Evolutionary conservation across 2,797 vertebrate genomes (phyloP), one percentile per base, ranked within the genome.

Genomic region (Peromyscus melanophrys): DNA sequence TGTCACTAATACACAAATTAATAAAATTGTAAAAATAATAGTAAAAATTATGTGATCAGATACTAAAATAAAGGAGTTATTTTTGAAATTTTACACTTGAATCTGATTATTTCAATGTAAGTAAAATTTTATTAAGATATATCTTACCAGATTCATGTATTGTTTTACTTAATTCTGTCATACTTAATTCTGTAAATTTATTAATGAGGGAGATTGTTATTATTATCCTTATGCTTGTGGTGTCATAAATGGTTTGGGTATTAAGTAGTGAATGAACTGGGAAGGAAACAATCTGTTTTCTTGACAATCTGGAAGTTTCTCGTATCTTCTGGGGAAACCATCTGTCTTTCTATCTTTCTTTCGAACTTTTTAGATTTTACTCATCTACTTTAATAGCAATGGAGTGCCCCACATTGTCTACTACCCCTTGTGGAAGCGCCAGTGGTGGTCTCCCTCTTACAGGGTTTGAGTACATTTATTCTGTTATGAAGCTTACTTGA

Each of bases 11-110:
- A 63, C 1, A 6, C 25, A 80, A 89, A 27, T 49, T 85, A 17
- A 81, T 1, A 27, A 49, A 40, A 69, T 75, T 55, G 21, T 67
- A n/a, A 86, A 11, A 67, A 87, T 37, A 65, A 29, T 55, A 59
- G 77, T 9, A 34, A 92, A 83, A 80, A 93, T 37, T 63, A 77
- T 43, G 80, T 46, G 14, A 85, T 61, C 17, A 78, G 37, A 69
- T 34, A 81, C 29, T 37, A 89, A 52, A 13, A 52, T 52, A 52
- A 46, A 40, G 23, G 1, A 21, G 31, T 21, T 16, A 37, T 52
- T 37, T 81, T 86, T 86, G 85, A 37, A 59, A 63, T 71, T 91
- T 91, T 55, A 52, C 21, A 82, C 57, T 46, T 90, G 23, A 87
- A 4, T 87, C 7, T 87, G 34, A 46, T 16, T 21, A 61, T 76